Evolutionary conservation across 35 echinoderm and acorn worm genomes (phyloP), one percentile per base, ranked within the genome.

Genomic region (Eucidaris tribuloides): DNA sequence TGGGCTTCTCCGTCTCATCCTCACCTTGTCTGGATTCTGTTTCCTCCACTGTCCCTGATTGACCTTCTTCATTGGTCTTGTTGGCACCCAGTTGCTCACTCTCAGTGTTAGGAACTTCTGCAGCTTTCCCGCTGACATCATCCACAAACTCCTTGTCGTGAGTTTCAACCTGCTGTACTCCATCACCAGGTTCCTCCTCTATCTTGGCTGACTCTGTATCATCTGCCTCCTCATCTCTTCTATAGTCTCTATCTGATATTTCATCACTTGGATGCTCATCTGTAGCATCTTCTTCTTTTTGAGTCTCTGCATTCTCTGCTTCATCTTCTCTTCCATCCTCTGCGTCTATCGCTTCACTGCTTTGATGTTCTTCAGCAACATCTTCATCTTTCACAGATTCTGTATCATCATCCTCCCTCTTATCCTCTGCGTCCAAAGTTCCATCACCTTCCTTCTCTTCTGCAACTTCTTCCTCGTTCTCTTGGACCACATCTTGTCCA

Each of bases 331-430:
- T 36, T 5, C 32, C 72, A 27, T 5, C 29, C 6, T 36, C 58
- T 72, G 38, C 79, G 24, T 64, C 79, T 61, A 27, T 18, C 7
- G 29, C 58, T 18, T 17, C 23, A 19, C 36, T 38, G 29, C 4
- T 49, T n/a, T 23, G 39, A 4, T 31, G 42, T n/a, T 84, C 7
- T 40, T 28, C 32, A 22, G 20, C 11, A 49, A 37, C 79, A 58
- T 83, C 42, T 19, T 68, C 57, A 27, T 83, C 35, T 46, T 78
- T 79, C 83, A 20, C 17, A 50, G 7, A 42, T 24, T 54, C 64
- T 39, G 83, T 36, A 18, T 14, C 68, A 77, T 85, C 83, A 25
- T 84, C 38, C 20, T 22, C 19, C 42, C 33, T n/a, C 15, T 22
- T 31, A 28, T 45, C 63, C 24, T 27, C 19, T 2, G 44, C 42